Percentiles rank a stretch among this genome's conserved stretches.
phyloP scores from a whole-genome alignment of 2,113 vertebrate species.

The Alaudala cheleensis region DNA sequence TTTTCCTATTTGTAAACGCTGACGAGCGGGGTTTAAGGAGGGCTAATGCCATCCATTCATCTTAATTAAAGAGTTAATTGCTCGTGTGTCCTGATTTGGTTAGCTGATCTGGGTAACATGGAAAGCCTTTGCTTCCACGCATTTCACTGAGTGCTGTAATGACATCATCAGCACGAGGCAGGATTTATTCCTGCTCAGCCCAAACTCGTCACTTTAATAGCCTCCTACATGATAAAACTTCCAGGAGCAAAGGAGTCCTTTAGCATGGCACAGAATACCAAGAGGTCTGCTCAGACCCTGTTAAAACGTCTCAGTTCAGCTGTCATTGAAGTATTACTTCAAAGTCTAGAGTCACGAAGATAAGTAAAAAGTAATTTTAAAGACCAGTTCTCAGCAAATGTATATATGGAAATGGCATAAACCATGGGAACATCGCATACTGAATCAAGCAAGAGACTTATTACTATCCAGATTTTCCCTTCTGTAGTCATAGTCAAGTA shows the following conservation, averaged over 20 bases:
- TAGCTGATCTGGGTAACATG: constrained; percentile 65
- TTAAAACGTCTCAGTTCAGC: constrained; percentile 60
- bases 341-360: constrained; percentile 63
- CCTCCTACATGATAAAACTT: constrained; percentile 78
- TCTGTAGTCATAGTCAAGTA: constrained; percentile 36
- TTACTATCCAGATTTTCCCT: constrained; percentile 52
- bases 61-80: constrained; percentile 89
- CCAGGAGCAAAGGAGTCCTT: constrained; percentile 63
- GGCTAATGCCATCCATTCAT: constrained; percentile 81
- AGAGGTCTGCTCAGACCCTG: constrained; percentile 49
- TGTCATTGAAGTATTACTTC: constrained; percentile 66
- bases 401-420: constrained; percentile 52
- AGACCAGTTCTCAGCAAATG: constrained; percentile 47
- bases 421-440: constrained; percentile 12
- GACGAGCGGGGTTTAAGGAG: constrained; percentile 81
- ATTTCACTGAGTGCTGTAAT: constrained; percentile 75
- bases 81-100: constrained; percentile 78
- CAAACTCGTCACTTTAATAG: constrained; percentile 73
- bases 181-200: constrained; percentile 75
- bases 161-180: constrained; percentile 74
- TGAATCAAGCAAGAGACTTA: constrained; percentile 41
- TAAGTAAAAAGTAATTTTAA: constrained; percentile 71
- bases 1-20: constrained; percentile 81
- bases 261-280: constrained; percentile 51
- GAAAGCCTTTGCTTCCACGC: constrained; percentile 68